These are phyloP conservation scores for Argya squamiceps DNA, from an alignment of 2,797 vertebrate species.

Conservation along the genomic window DNA sequence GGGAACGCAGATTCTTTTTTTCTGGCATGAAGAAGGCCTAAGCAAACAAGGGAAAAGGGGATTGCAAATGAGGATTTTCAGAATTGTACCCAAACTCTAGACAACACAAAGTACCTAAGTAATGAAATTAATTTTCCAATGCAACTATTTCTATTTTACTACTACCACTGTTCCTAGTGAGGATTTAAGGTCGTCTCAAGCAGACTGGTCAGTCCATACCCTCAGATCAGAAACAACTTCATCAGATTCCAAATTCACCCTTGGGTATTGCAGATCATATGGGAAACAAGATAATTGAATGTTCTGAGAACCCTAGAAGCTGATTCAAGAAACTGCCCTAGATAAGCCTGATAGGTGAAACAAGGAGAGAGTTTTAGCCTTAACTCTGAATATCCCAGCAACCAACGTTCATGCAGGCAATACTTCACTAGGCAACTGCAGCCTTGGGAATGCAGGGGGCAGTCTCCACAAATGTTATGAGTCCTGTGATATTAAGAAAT, in stretches of 20 bases:
- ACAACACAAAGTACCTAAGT: neutral
- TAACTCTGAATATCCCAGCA: constrained; percentile 38
- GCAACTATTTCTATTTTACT: constrained; percentile 1
- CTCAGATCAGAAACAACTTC: constrained; percentile 64
- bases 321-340: constrained; percentile 54
- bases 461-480: neutral
- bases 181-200: constrained; percentile 29
- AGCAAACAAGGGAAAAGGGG: neutral
- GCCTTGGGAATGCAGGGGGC: neutral
- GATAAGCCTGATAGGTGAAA: constrained; percentile 51
- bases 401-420: neutral
- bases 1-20: neutral
- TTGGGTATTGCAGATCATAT: constrained; percentile 42
- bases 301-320: constrained; percentile 48
- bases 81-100: neutral
- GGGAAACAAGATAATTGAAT: constrained; percentile 68
- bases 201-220: constrained; percentile 58
- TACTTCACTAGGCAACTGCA: neutral
- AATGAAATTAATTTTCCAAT: constrained; percentile 39
- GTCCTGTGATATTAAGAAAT: neutral
- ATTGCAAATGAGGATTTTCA: neutral
- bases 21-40: neutral
- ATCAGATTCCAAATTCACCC: constrained; percentile 47
- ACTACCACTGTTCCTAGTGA: neutral
- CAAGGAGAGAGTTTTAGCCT: neutral